Conservation (phyloP, 2,113 vertebrate genomes). For the Siniperca knerii region DNA sequence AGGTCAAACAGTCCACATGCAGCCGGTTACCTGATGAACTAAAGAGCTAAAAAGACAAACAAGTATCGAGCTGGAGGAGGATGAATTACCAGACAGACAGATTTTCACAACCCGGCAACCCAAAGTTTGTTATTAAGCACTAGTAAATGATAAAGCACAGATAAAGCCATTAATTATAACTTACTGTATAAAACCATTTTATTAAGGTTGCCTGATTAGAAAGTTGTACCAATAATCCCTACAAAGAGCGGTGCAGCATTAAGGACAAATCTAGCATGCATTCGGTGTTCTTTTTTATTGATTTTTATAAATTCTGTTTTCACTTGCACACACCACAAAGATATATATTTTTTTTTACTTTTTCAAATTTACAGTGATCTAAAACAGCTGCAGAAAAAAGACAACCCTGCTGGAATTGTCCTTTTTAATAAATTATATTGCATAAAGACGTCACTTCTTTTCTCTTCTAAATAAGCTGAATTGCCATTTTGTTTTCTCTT, state of each 20-base stretch:
- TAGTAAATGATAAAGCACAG: background rate
- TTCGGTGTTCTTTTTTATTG: background rate
- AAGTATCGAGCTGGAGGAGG: background rate
- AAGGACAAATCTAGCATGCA: slow-evolving; percentile 6
- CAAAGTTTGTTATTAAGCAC: background rate
- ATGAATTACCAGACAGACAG: background rate
- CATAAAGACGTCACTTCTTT: background rate
- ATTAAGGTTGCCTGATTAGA: slow-evolving; percentile 19
- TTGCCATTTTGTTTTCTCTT: too few species aligned
- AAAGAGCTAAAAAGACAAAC: background rate
- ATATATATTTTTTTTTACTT: slow-evolving; percentile 10
- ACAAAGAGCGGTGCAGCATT: background rate
- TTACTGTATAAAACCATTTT: background rate
- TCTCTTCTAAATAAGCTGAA: background rate
- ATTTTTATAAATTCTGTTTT: slow-evolving; percentile 46
- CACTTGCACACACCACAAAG: slow-evolving; percentile 1
- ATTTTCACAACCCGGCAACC: slow-evolving; percentile 15
- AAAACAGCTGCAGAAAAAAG: background rate
- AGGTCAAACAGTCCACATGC: background rate
- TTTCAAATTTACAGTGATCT: background rate
- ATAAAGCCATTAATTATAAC: background rate
- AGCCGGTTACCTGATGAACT: background rate
- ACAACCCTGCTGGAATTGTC: background rate
- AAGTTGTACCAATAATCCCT: background rate
- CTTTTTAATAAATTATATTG: slow-evolving; percentile 36